Conservation (phyloP, 2,888 invertebrate species). For the Leucoma salicis region DNA sequence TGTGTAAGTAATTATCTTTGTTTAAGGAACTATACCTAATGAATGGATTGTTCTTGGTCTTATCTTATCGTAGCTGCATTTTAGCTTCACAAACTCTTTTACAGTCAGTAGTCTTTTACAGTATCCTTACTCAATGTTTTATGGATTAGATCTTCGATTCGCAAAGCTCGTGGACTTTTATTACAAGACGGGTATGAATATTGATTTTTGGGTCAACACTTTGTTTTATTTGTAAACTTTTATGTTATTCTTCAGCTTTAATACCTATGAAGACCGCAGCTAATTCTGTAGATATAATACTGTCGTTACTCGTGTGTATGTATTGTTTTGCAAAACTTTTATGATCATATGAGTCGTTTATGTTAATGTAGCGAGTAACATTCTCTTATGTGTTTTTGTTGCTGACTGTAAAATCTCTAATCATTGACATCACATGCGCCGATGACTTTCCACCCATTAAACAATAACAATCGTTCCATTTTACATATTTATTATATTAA, state of each 20-base stretch:
- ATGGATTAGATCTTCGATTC: constrained; percentile 72
- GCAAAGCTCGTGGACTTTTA: constrained; percentile 70
- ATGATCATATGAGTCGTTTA: constrained; percentile 16
- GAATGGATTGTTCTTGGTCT: too few species aligned
- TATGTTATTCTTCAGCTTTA: constrained; percentile 49
- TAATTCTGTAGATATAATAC: constrained; percentile 45
- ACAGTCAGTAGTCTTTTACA: too few species aligned
- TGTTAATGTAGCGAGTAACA: neutral
- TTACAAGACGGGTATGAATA: constrained; percentile 69
- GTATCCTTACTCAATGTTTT: constrained; percentile 65
- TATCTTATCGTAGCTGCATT: too few species aligned
- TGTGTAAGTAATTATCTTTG: too few species aligned
- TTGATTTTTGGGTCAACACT: constrained; percentile 77
- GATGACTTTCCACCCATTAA: too few species aligned
- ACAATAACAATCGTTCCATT: too few species aligned
- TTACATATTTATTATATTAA: too few species aligned
- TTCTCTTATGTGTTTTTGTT: neutral
- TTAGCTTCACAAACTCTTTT: too few species aligned
- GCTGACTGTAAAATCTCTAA: too few species aligned
- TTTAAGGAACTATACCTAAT: too few species aligned
- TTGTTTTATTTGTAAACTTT: constrained; percentile 52
- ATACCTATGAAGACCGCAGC: constrained; percentile 41
- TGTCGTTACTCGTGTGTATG: too few species aligned
- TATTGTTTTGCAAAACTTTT: constrained; percentile 29
- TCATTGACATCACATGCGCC: too few species aligned